Conservation (phyloP, 2,113 vertebrate species). For the Erpornis zantholeuca region DNA sequence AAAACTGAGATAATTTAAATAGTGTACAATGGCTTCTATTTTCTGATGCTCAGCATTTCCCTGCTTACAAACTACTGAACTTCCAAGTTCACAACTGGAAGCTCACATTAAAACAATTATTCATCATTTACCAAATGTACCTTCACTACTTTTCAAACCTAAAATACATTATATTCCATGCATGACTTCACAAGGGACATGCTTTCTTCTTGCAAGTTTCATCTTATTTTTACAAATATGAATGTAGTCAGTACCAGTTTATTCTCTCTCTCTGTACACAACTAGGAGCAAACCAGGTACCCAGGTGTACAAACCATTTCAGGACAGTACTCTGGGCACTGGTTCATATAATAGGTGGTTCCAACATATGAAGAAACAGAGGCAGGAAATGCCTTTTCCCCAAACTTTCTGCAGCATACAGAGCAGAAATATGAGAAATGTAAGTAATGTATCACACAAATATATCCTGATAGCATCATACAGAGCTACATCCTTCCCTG, state of each 20-base stretch:
- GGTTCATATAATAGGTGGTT: neutral
- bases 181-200: neutral
- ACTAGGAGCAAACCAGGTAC: neutral
- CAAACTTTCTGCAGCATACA: neutral
- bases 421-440: neutral
- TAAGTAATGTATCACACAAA: neutral
- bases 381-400: neutral
- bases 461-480: neutral
- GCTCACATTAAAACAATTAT: neutral
- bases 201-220: neutral
- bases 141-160: neutral
- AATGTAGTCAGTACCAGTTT: neutral
- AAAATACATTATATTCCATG: neutral
- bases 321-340: neutral
- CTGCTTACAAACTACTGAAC: neutral
- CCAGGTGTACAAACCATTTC: neutral
- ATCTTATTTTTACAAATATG: neutral
- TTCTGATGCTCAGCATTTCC: neutral
- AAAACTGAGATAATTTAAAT: neutral
- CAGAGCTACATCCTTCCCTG: neutral
- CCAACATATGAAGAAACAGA: neutral
- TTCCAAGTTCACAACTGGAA: neutral
- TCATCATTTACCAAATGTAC: neutral
- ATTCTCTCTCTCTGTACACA: neutral
- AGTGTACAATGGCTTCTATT: neutral